These are phyloP conservation scores for Chaetodon trifascialis DNA, from an alignment of 2,113 vertebrate genomes.

Conservation along the genomic window DNA sequence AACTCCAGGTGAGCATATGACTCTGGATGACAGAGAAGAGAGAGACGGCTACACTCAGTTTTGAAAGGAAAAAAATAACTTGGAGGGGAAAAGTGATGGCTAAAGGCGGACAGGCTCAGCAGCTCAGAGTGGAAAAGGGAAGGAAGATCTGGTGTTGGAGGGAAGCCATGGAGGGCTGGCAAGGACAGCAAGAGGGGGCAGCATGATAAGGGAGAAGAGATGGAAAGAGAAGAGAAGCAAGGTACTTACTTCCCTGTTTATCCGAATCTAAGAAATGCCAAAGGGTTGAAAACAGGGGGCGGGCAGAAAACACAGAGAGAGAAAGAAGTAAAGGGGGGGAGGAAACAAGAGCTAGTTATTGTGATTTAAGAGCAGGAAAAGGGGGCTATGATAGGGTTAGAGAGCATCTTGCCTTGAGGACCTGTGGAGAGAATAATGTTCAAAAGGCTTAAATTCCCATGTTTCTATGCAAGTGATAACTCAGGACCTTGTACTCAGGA, in stretches of 20 bases:
- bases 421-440: conserved; percentile 63
- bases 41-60: conserved; percentile 10
- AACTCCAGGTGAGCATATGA: conserved; percentile 34
- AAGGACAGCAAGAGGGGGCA: conserved; percentile 20
- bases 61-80: background rate
- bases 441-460: conserved; percentile 32
- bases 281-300: conserved; percentile 58
- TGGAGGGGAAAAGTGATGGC: conserved; percentile 31
- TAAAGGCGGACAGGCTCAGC: conserved; percentile 42
- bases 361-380: conserved; percentile 60
- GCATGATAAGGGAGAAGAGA: conserved; percentile 39
- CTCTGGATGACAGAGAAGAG: conserved; percentile 41
- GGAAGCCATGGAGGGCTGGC: conserved; percentile 35
- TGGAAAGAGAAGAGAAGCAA: conserved; percentile 73
- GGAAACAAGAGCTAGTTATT: conserved; percentile 80
- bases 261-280: conserved; percentile 87
- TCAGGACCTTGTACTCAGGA: background rate
- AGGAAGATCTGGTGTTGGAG: conserved; percentile 36
- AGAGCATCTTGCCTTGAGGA: conserved; percentile 42
- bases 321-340: conserved; percentile 62
- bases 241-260: conserved; percentile 91
- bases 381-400: conserved; percentile 56
- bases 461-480: background rate
- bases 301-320: conserved; percentile 59
- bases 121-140: conserved; percentile 44